Evolutionary conservation across 1,140 invertebrate species (phyloP).

Genomic region (Drosophila rufa): DNA sequence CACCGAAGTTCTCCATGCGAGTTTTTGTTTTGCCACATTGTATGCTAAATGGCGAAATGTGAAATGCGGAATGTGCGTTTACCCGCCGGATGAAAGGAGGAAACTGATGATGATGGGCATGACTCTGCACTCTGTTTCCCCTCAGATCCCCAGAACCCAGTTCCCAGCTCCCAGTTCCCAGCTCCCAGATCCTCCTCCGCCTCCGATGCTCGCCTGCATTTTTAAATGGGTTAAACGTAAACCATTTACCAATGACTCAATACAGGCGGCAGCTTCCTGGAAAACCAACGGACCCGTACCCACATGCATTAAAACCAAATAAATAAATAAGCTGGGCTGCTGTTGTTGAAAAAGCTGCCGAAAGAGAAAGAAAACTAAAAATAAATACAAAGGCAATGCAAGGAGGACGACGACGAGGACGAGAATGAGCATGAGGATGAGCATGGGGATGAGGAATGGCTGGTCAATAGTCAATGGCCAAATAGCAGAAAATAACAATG

Average conservation of each 20-base stretch:
- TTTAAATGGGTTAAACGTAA: constrained; percentile 83
- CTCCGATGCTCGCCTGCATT: constrained; percentile 48
- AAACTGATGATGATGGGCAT: constrained; percentile 44
- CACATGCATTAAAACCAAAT: constrained; percentile 79
- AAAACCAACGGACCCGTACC: constrained; percentile 38
- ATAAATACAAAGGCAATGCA: constrained; percentile 9
- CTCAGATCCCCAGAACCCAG: background rate
- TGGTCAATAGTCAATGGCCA: constrained; percentile 77
- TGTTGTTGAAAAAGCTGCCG: constrained; percentile 51
- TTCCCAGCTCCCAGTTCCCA: background rate
- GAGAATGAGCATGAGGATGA: background rate
- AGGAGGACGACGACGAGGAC: background rate
- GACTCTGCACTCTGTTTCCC: constrained; percentile 26
- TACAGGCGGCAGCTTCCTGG: constrained; percentile 65
- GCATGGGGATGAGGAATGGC: constrained; percentile 40
- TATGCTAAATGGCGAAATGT: constrained; percentile 74
- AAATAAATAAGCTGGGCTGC: constrained; percentile 71
- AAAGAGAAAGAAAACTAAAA: constrained; percentile 40
- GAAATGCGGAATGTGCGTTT: constrained; percentile 72
- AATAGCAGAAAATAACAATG: constrained; percentile 82
- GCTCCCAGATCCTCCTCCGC: background rate
- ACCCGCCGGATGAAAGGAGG: constrained; percentile 36
- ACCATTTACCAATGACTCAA: constrained; percentile 82
- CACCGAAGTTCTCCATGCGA: constrained; percentile 12
- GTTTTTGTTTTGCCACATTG: constrained; percentile 57